Evolutionary conservation across 2,113 vertebrate genomes (phyloP).

Genomic region (Mesoclemmys tuberculata): DNA sequence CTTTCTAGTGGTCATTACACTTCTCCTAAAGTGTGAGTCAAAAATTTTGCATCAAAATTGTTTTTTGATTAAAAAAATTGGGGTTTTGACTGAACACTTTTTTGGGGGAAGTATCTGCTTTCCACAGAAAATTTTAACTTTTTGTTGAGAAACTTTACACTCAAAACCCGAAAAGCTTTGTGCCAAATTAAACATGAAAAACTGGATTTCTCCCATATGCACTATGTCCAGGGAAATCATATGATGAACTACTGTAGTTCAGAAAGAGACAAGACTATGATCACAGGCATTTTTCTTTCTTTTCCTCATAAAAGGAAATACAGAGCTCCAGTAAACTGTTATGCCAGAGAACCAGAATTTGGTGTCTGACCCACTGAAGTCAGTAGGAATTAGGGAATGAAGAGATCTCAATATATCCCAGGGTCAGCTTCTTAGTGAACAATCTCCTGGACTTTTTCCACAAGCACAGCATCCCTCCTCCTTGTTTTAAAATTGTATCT

Average conservation of each 20-base stretch:
- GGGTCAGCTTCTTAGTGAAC: neutral
- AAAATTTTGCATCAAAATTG: neutral
- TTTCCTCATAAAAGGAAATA: neutral
- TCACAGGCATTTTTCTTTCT: neutral
- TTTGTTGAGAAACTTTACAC: neutral
- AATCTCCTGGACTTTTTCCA: neutral
- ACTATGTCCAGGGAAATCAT: neutral
- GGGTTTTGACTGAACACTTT: neutral
- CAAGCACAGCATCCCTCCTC: neutral
- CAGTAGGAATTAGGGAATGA: neutral
- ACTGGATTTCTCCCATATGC: neutral
- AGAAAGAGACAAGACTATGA: neutral
- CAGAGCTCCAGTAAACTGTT: neutral
- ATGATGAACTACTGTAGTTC: neutral
- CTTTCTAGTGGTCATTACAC: neutral
- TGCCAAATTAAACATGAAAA: neutral
- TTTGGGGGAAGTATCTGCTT: fast-evolving
- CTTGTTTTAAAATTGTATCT: neutral
- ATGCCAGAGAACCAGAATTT: neutral
- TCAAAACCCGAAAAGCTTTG: neutral
- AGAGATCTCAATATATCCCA: neutral
- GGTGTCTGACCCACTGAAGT: neutral
- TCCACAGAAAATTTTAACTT: neutral
- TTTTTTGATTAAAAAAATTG: neutral
- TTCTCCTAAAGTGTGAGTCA: neutral